Evolutionary conservation across 2,797 vertebrate species (phyloP), one percentile per base, ranked within the genome.

Genomic region (Eospalax fontanierii): DNA sequence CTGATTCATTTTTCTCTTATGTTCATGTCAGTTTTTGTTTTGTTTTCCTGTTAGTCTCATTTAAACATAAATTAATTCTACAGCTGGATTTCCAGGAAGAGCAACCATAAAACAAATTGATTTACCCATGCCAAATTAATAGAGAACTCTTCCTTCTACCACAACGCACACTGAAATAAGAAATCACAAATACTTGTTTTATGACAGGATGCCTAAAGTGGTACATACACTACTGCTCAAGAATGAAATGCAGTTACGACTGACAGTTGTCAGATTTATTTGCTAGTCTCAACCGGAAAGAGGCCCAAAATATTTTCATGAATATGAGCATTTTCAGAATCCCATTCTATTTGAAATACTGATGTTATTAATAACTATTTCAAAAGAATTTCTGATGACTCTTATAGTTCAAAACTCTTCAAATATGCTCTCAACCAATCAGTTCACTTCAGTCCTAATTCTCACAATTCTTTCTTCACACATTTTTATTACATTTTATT

Each of bases 11-110:
- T 87, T 66, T 91, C 50, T 76, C 33, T 89, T 28, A 8, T 6
- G 78, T 43, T 78, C 19, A 43, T 57, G 46, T 73, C 92, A 83
- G 30, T 54, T 19, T 89, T 63, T 75, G 54, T 74, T 92, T 87
- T 63, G 18, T 75, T 95, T 93, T 73, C 66, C 19, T 93, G 5
- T 50, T 85, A 76, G 59, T 93, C 65, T 96, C 89, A 92, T 76
- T 93, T 95, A 92, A 95, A 87, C 66, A 91, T 57, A 90, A 83
- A 92, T 92, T 84, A 95, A 83, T 87, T 87, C 66, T 79, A 91
- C 18, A 46, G 9, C 59, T 75, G 28, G 70, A 83, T 92, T 94
- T 96, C 57, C 63, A 66, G 66, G 54, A 92, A 92, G 28, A 81
- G 65, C 33, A 92, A 82, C 54, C 66, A 95, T 24, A 86, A 88